Base-by-base conservation (phyloP, 2,113 vertebrate species). In the Gopherus evgoodei region DNA sequence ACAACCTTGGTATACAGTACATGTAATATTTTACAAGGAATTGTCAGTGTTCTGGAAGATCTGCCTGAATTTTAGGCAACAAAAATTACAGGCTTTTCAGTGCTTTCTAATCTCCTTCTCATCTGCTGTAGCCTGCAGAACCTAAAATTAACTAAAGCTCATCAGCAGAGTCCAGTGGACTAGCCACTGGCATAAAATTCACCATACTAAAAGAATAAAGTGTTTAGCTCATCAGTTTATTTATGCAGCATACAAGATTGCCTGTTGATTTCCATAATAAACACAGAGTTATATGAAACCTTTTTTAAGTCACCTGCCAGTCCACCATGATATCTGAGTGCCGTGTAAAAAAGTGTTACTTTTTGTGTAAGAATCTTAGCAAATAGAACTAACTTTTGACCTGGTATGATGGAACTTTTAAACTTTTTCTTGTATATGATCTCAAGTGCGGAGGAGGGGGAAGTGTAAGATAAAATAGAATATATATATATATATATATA, bases 11-110 rank as follows among this genome's bases (percentile, higher is more conserved):
- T 25, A 1, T 22, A 21, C 1, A 29, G 76, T 29, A 54, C 5
- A 22, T 79, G 44, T 80, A 84, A 17, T 19, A 38, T 62, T 69
- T 92, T 3, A 21, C 14, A 47, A 54, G 88, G 25, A 76, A 69
- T 21, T 53, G 31, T 27, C 1, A 11, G 47, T 1, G 5, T 1
- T 11, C n/a, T 50, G 82, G n/a, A 82, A 92, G 90, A 84, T 3
- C n/a, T 59, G 91, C 27, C 84, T 54, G 65, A 29, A 52, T 78
- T 53, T 84, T 79, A 38, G 84, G 78, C 78, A 14, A 57, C 1
- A 0, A 27, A 47, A 1, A 80, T 25, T 53, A 50, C 25, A 49
- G 76, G 59, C 25, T 4, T 0, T 53, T 81, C 42, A 10, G 1
- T 1, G 9, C 4, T 22, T 31, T 79, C 57, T 31, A 93, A 87